phyloP scores from a whole-genome alignment of 1,140 invertebrate genomes.

The Zaprionus nigranus region DNA sequence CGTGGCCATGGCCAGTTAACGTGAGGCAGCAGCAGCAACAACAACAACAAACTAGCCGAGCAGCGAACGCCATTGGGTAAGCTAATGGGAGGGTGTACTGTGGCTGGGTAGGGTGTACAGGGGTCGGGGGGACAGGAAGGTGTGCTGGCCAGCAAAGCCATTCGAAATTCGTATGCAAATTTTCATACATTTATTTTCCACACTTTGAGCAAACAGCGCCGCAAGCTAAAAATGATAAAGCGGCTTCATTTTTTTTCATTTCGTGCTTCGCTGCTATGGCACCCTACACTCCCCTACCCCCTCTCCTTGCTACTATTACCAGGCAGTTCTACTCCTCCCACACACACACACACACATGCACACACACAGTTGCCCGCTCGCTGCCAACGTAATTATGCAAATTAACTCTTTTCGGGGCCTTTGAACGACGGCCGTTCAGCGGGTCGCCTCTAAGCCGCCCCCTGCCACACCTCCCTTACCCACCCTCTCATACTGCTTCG shows the following conservation, averaged over 20 bases:
- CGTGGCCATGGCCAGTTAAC: slow-evolving; percentile 42
- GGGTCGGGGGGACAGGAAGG: slow-evolving; percentile 13
- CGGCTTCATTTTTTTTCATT: slow-evolving; percentile 68
- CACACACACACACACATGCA: slow-evolving; percentile 11
- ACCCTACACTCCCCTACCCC: background rate
- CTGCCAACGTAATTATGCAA: slow-evolving; percentile 75
- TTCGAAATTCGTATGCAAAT: slow-evolving; percentile 80
- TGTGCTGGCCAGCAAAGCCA: slow-evolving; percentile 41
- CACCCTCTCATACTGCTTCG: background rate
- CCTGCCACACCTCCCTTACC: background rate
- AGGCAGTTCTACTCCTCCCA: slow-evolving; percentile 7
- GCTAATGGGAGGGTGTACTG: background rate
- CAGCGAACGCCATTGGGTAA: slow-evolving; percentile 50
- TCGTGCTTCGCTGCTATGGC: slow-evolving; percentile 49
- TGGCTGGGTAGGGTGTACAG: background rate
- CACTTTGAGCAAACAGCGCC: slow-evolving; percentile 76
- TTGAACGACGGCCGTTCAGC: slow-evolving; percentile 57
- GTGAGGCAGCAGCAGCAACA: too few species aligned
- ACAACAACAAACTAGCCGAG: background rate
- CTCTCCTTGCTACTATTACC: too few species aligned
- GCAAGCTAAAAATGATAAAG: slow-evolving; percentile 80
- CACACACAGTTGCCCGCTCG: background rate
- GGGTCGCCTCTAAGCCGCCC: slow-evolving; percentile 39
- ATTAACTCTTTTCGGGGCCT: slow-evolving; percentile 80
- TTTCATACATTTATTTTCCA: slow-evolving; percentile 81